A percentile compares a stretch with the other conserved stretches of the same genome.
These are phyloP conservation scores for Cinclus cinclus DNA, from an alignment of 2,113 vertebrate species.

Conservation along the genomic window DNA sequence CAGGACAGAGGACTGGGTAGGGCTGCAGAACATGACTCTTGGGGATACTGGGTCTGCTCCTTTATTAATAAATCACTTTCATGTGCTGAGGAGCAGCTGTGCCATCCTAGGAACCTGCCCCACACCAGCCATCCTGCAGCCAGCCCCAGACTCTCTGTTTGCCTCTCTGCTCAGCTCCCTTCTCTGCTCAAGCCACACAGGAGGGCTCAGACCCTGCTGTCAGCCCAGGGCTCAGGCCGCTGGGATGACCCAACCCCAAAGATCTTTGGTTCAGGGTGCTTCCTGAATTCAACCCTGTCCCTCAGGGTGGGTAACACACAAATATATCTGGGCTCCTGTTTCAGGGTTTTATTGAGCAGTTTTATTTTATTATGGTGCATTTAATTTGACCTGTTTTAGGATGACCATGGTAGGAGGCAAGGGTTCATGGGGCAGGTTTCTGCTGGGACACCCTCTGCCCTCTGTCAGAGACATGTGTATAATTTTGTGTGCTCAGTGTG, in stretches of 20 bases:
- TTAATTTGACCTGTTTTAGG: neutral
- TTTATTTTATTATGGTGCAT: neutral
- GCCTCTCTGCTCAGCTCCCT: neutral
- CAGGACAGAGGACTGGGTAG: neutral
- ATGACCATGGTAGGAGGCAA: neutral
- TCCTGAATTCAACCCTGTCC: neutral
- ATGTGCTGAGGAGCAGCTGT: neutral
- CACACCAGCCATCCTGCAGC: neutral
- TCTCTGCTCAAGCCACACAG: neutral
- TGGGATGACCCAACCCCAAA: neutral
- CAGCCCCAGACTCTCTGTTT: neutral
- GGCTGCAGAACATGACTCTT: neutral
- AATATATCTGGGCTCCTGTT: neutral
- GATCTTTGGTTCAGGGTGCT: neutral
- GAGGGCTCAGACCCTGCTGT: neutral
- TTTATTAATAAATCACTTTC: neutral
- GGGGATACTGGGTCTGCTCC: neutral
- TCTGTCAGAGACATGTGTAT: neutral
- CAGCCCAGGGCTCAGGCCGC: neutral
- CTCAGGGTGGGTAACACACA: neutral
- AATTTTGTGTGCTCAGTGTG: neutral
- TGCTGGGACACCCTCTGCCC: neutral
- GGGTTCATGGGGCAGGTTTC: neutral
- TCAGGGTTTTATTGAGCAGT: neutral
- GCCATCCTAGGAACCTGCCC: neutral